phyloP scores from a whole-genome alignment of 2,113 vertebrate genomes.

The Tor tambroides region DNA sequence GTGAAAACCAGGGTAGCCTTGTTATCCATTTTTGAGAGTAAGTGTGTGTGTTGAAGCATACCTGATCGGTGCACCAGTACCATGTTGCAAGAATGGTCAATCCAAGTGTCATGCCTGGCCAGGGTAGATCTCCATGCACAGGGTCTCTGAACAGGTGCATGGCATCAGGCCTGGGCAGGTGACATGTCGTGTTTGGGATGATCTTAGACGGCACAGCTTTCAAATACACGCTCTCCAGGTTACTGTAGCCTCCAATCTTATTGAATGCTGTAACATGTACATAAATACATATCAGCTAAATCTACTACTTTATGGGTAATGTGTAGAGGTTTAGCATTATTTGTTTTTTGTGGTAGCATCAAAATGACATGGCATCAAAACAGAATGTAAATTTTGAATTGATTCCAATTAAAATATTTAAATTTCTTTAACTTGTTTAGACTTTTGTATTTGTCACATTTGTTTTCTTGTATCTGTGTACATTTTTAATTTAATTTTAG shows the following conservation, averaged over 20 bases:
- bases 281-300: conserved; percentile 18
- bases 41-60: conserved; percentile 56
- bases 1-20: neutral
- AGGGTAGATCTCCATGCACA: conserved; percentile 85
- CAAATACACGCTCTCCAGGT: conserved; percentile 82
- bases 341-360: neutral
- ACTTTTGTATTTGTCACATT: neutral
- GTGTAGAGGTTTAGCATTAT: neutral
- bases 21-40: neutral
- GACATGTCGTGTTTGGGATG: conserved; percentile 89
- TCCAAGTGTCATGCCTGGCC: conserved; percentile 93
- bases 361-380: too few relatives aligned
- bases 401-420: conserved; percentile 15
- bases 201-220: conserved; percentile 81
- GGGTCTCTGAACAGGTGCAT: conserved; percentile 92
- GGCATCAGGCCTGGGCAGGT: conserved; percentile 86
- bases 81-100: conserved; percentile 88
- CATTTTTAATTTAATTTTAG: neutral
- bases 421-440: conserved; percentile 3
- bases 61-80: conserved; percentile 97
- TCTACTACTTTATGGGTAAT: neutral
- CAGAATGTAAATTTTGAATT: neutral
- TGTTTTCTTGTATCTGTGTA: neutral
- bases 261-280: conserved; percentile 78
- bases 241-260: conserved; percentile 83